Percentiles rank a stretch among this genome's conserved stretches.
phyloP scores from a whole-genome alignment of 2,888 invertebrate species.

The Trachelus troglodyta region DNA sequence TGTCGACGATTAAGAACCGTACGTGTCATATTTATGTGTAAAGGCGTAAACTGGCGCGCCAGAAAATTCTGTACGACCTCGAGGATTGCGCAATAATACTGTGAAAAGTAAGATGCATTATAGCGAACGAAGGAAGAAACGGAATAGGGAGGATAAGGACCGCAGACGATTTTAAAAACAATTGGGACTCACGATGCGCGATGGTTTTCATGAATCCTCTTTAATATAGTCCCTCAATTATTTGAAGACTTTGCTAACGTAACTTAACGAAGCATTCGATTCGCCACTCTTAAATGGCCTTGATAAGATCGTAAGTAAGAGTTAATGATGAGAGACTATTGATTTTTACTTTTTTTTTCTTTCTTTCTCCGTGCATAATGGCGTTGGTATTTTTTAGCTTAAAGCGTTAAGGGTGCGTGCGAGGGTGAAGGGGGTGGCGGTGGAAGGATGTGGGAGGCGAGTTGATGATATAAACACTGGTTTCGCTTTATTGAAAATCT shows the following conservation, averaged over 20 bases:
- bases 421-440: background rate
- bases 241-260: background rate
- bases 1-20: too few species aligned
- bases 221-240: background rate
- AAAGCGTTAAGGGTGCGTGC: slow-evolving; percentile 12
- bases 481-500: slow-evolving; percentile 39
- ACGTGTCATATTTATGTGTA: too few species aligned
- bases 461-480: slow-evolving; percentile 27
- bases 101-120: too few species aligned
- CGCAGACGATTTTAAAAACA: background rate
- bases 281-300: slow-evolving; percentile 45
- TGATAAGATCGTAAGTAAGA: slow-evolving; percentile 38
- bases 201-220: too few species aligned
- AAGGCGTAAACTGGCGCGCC: too few species aligned
- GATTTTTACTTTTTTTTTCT: slow-evolving; percentile 13
- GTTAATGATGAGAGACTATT: slow-evolving; percentile 26
- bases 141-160: background rate
- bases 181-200: too few species aligned
- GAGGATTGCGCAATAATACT: too few species aligned
- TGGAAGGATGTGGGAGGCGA: background rate
- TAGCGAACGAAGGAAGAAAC: background rate
- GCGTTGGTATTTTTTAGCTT: slow-evolving; percentile 27
- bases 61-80: too few species aligned
- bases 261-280: slow-evolving; percentile 19
- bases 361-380: slow-evolving; percentile 17